These are phyloP conservation scores for Cryptoprocta ferox DNA, from an alignment of 2,797 vertebrate genomes.

Conservation along the genomic window DNA sequence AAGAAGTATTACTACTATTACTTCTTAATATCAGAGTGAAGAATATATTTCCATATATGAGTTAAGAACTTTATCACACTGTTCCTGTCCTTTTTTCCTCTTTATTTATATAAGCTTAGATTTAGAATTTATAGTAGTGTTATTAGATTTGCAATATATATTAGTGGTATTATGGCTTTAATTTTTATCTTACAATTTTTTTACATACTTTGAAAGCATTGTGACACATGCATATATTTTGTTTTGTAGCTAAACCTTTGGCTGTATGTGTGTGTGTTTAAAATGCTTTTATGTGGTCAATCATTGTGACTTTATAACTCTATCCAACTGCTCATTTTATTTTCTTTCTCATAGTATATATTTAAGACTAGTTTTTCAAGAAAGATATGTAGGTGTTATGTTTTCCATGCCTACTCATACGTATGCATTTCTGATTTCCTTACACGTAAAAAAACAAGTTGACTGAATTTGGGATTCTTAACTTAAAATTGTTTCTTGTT, in stretches of 20 bases:
- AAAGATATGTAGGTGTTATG: background rate
- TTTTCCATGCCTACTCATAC: background rate
- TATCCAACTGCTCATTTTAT: background rate
- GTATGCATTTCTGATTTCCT: background rate
- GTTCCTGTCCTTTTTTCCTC: background rate
- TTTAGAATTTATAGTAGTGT: background rate
- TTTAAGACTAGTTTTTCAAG: constrained; percentile 9
- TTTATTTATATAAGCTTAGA: background rate
- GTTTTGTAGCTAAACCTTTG: background rate
- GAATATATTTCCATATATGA: background rate
- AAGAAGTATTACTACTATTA: background rate
- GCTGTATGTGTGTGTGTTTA: background rate
- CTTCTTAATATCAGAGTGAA: background rate
- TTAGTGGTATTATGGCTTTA: background rate
- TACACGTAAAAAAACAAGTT: background rate
- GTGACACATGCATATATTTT: background rate
- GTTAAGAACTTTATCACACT: background rate
- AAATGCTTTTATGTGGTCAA: background rate
- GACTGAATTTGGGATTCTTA: background rate
- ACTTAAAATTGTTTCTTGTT: background rate
- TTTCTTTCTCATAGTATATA: background rate
- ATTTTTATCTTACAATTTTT: background rate
- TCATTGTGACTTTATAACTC: background rate
- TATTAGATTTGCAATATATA: background rate
- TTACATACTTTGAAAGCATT: background rate